A percentile compares a stretch with the other conserved stretches of the same genome.
Conservation (phyloP, 1,140 invertebrate genomes). For the Ridgeia piscesae region DNA sequence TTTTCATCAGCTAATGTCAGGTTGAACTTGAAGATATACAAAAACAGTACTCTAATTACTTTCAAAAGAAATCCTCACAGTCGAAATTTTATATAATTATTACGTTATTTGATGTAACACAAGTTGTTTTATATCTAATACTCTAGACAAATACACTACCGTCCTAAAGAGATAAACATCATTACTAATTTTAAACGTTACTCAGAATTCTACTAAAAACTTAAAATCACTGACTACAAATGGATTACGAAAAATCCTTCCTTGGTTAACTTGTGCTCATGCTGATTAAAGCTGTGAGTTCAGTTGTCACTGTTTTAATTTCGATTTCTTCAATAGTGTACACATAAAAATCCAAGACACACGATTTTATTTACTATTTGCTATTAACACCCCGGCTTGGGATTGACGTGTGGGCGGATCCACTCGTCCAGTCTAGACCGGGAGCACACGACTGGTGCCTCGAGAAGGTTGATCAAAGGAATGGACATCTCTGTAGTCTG, state of each 20-base stretch:
- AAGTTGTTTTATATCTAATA: not conserved
- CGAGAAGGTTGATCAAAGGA: not conserved
- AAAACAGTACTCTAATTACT: too few relatives aligned
- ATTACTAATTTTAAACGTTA: not conserved
- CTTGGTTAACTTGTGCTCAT: too few relatives aligned
- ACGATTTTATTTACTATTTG: not conserved
- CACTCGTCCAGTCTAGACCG: not conserved
- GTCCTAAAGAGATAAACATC: not conserved
- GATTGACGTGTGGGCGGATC: constrained; percentile 25
- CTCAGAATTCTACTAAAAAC: not conserved
- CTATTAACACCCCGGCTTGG: constrained; percentile 20
- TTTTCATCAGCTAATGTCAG: too few relatives aligned
- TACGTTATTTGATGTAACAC: not conserved
- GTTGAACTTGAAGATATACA: too few relatives aligned
- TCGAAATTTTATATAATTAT: not conserved
- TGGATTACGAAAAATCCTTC: too few relatives aligned
- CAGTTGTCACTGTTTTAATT: not conserved
- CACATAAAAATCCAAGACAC: not conserved
- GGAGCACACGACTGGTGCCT: not conserved
- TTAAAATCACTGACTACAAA: too few relatives aligned
- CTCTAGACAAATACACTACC: not conserved
- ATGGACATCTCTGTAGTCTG: not conserved
- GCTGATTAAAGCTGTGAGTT: too few relatives aligned
- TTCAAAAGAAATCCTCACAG: too few relatives aligned
- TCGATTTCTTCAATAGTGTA: not conserved